A percentile compares a stretch with the other conserved stretches of the same genome.
phyloP scores from a whole-genome alignment of 2,888 invertebrate species.

The Nomada ruficornis region DNA sequence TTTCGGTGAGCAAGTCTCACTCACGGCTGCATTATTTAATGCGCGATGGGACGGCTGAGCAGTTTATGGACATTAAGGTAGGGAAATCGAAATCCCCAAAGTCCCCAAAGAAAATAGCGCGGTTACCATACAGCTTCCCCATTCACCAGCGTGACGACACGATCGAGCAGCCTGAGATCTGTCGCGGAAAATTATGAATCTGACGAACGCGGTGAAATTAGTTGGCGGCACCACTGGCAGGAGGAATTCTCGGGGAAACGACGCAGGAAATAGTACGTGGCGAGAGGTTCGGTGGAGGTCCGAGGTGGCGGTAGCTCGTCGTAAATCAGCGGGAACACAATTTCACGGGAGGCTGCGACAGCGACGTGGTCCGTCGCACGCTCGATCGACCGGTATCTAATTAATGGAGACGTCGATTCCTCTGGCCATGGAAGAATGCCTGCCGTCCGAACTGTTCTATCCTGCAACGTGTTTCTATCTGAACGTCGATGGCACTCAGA shows the following conservation, averaged over 20 bases:
- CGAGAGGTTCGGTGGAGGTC: slow-evolving; percentile 29
- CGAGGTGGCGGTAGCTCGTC: slow-evolving; percentile 28
- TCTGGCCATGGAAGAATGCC: slow-evolving; percentile 51
- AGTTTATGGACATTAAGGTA: too few species aligned
- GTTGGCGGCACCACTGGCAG: neutral
- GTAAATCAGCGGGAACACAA: slow-evolving; percentile 74
- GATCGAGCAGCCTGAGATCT: slow-evolving; percentile 5
- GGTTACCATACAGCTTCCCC: too few species aligned
- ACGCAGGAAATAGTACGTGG: slow-evolving; percentile 33
- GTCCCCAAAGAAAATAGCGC: too few species aligned
- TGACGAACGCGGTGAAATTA: slow-evolving; percentile 2
- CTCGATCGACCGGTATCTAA: slow-evolving; percentile 69
- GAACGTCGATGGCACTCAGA: slow-evolving; percentile 11
- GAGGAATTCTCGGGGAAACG: slow-evolving; percentile 18
- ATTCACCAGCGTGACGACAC: neutral
- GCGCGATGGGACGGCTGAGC: neutral
- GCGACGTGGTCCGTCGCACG: slow-evolving; percentile 65
- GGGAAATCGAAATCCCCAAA: too few species aligned
- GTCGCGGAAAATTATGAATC: slow-evolving; percentile 12
- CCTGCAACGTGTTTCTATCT: slow-evolving; percentile 32
- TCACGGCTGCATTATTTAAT: neutral
- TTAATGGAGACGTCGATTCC: slow-evolving; percentile 70
- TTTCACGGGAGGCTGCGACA: slow-evolving; percentile 71
- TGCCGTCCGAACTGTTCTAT: slow-evolving; percentile 38
- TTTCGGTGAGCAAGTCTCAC: neutral